phyloP scores from a whole-genome alignment of 2,113 vertebrate species.

The Rhinopithecus roxellana region DNA sequence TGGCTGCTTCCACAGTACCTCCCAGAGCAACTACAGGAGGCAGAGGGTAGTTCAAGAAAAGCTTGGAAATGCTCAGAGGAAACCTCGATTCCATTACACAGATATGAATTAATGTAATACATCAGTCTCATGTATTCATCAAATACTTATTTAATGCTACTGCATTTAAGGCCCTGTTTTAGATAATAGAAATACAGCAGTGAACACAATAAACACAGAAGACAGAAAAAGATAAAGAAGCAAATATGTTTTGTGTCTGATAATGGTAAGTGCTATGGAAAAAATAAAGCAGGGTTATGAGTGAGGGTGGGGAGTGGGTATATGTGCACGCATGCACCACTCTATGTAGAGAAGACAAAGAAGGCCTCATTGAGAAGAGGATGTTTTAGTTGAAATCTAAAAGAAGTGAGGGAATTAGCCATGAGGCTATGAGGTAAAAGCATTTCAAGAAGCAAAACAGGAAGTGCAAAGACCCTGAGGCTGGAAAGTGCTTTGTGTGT shows the following conservation, averaged over 20 bases:
- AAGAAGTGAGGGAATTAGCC: background rate
- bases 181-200: background rate
- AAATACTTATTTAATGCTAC: background rate
- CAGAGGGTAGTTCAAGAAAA: background rate
- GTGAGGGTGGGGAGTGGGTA: background rate
- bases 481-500: background rate
- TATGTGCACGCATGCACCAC: background rate
- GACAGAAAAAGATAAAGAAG: background rate
- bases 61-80: background rate
- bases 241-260: background rate
- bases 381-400: background rate
- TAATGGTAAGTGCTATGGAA: background rate
- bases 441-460: background rate
- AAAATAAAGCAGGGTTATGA: background rate
- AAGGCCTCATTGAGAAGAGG: background rate
- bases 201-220: background rate
- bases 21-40: background rate
- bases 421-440: background rate
- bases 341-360: background rate
- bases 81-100: background rate
- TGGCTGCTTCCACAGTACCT: background rate
- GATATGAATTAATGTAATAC: background rate
- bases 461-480: background rate
- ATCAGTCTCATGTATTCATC: background rate
- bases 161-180: background rate